A percentile compares a stretch with the other conserved stretches of the same genome.
phyloP scores from a whole-genome alignment of 2,888 invertebrate species.

The Tromatobia lineatoria region DNA sequence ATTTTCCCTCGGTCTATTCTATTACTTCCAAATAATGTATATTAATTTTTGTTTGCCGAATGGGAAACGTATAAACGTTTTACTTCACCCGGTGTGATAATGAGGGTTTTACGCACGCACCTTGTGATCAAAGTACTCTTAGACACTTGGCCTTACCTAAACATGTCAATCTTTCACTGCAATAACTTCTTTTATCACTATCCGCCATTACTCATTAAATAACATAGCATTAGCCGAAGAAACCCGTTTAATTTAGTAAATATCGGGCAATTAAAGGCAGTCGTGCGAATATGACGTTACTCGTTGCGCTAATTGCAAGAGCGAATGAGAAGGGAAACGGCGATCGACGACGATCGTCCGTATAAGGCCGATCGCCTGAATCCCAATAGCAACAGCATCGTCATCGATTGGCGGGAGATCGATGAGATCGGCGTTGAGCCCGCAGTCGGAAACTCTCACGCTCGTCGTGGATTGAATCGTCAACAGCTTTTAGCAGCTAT shows the following conservation, averaged over 20 bases:
- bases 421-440: constrained; percentile 46
- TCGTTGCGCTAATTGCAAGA: constrained; percentile 41
- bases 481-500: constrained; percentile 50
- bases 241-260: background rate
- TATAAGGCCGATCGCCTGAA: constrained; percentile 58
- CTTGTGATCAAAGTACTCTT: no score
- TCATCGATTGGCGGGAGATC: constrained; percentile 39
- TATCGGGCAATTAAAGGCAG: background rate
- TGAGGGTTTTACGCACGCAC: no score
- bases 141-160: no score
- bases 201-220: background rate
- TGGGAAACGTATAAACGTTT: no score
- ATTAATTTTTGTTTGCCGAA: no score
- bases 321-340: constrained; percentile 24
- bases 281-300: background rate
- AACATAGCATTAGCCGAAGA: background rate
- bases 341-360: constrained; percentile 38
- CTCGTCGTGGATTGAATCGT: constrained; percentile 59
- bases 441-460: constrained; percentile 53
- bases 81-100: no score
- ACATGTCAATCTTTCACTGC: no score
- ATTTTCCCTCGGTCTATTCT: no score
- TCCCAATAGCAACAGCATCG: constrained; percentile 16
- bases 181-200: no score
- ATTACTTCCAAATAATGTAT: no score